Evolutionary conservation across 2,113 vertebrate species (phyloP).

Genomic region (Brachypodius melanocephalos): DNA sequence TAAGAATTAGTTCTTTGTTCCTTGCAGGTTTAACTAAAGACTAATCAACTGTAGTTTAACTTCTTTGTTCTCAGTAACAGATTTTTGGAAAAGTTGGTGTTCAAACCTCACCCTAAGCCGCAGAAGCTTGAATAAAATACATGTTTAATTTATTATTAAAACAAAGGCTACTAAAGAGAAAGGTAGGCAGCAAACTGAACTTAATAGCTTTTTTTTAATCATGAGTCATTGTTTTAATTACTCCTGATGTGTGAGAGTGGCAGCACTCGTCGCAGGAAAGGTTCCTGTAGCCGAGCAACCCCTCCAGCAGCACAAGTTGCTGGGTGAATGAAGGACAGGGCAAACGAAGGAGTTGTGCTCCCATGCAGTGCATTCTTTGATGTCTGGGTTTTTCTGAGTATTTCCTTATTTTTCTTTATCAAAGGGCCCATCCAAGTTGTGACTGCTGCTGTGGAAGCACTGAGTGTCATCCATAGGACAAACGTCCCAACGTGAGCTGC

Average conservation of each 20-base stretch:
- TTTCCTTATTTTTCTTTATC: background rate
- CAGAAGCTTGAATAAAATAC: background rate
- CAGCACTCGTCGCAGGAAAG: background rate
- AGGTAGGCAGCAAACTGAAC: background rate
- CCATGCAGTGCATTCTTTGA: background rate
- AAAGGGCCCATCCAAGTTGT: background rate
- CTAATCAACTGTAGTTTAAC: background rate
- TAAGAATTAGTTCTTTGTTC: background rate
- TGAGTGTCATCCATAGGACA: accelerated
- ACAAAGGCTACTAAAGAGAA: background rate
- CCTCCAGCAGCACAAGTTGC: background rate
- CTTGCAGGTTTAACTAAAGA: background rate
- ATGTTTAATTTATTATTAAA: background rate
- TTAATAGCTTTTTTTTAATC: background rate
- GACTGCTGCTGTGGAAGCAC: background rate
- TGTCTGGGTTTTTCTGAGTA: background rate
- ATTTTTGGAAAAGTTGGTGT: background rate
- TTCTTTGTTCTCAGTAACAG: background rate
- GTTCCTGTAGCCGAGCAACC: background rate
- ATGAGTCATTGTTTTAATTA: background rate
- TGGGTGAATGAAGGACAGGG: background rate
- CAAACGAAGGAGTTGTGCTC: accelerated
- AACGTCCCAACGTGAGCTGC: background rate
- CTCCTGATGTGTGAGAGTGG: background rate
- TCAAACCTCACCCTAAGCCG: background rate